Percentiles rank a stretch among this genome's conserved stretches.
Evolutionary conservation across 2,888 invertebrate genomes (phyloP).

Genomic region (Phytoseiulus persimilis): DNA sequence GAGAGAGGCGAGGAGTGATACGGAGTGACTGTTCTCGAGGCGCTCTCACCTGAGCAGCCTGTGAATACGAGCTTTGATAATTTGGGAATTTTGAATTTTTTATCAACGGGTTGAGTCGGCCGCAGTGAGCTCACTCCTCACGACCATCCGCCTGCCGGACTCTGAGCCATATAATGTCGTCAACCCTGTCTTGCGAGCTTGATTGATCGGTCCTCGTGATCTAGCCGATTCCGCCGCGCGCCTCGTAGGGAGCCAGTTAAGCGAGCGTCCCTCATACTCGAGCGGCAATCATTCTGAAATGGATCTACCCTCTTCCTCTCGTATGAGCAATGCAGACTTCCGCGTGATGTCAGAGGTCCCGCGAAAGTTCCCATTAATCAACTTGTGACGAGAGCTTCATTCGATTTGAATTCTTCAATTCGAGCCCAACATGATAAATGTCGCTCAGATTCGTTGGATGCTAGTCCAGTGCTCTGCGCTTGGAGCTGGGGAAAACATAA

Average conservation of each 20-base stretch:
- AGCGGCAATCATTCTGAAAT: neutral
- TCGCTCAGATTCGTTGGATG: no score
- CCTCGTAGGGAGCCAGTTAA: neutral
- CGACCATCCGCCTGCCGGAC: neutral
- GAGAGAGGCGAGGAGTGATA: neutral
- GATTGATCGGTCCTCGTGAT: neutral
- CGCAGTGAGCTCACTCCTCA: neutral
- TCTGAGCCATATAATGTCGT: neutral
- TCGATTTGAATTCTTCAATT: no score
- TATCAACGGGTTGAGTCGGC: neutral
- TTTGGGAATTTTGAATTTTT: neutral
- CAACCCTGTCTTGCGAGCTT: neutral
- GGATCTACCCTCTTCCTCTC: neutral
- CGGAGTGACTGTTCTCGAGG: neutral
- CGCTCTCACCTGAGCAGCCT: neutral
- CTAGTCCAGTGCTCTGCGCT: no score
- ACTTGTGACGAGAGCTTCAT: neutral
- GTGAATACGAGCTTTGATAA: neutral
- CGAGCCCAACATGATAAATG: no score
- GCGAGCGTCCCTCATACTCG: neutral
- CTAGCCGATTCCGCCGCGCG: neutral
- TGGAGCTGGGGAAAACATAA: no score
- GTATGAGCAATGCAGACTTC: neutral
- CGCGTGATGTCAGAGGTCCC: neutral
- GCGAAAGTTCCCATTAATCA: neutral